phyloP scores from a whole-genome alignment of 1,140 invertebrate species.

The Pristionchus pacificus region DNA sequence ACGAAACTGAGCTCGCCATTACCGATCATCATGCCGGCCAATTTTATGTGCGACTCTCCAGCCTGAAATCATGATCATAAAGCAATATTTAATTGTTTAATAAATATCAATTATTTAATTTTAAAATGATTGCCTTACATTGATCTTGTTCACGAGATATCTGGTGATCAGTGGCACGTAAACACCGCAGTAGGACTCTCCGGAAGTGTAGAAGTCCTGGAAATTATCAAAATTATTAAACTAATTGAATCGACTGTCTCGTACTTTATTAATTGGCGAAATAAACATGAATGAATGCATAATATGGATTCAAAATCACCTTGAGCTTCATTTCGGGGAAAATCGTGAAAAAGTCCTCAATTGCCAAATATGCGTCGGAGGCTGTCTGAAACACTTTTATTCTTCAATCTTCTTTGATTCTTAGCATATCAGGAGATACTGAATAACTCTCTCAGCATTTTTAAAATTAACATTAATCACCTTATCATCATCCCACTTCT shows the following conservation, averaged over 20 bases:
- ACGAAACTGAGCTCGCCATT: too few species aligned
- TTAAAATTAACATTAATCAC: too few species aligned
- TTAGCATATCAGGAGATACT: not conserved
- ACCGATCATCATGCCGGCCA: too few species aligned
- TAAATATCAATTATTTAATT: too few species aligned
- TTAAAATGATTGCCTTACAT: too few species aligned
- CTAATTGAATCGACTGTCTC: too few species aligned
- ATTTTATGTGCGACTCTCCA: too few species aligned
- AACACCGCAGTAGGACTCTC: constrained; percentile 58
- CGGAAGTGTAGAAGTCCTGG: constrained; percentile 59
- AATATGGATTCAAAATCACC: constrained; percentile 26
- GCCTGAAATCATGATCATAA: too few species aligned
- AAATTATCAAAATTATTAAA: too few species aligned
- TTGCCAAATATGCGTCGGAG: constrained; percentile 20
- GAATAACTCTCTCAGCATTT: too few species aligned
- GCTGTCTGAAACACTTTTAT: constrained; percentile 12
- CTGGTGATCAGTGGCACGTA: constrained; percentile 60
- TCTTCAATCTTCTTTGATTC: not conserved
- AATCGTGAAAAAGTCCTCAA: constrained; percentile 58
- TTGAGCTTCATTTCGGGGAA: too few species aligned
- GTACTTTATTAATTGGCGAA: constrained; percentile 44
- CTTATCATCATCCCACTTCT: constrained; percentile 59
- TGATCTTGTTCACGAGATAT: constrained; percentile 42
- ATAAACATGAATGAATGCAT: constrained; percentile 33
- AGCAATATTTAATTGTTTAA: too few species aligned